Conservation (phyloP, 2,797 vertebrate genomes). For the Hemitrygon akajei region DNA sequence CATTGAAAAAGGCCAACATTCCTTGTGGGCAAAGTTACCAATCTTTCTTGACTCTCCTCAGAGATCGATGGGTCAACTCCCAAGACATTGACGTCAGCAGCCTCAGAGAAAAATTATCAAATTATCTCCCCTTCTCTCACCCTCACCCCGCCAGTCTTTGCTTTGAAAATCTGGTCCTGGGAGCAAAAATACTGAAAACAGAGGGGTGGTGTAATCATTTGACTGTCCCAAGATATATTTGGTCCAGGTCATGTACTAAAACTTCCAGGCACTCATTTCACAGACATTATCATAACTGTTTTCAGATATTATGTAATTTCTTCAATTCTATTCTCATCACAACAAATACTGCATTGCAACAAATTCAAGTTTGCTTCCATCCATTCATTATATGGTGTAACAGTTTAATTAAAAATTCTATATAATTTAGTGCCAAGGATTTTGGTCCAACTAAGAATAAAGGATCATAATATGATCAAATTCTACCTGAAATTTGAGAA, state of each 20-base stretch:
- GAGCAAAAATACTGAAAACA: not conserved
- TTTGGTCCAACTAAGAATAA: not conserved
- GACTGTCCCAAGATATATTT: not conserved
- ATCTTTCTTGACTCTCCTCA: not conserved
- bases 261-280: not conserved
- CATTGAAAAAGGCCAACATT: not conserved
- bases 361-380: not conserved
- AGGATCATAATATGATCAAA: too few species aligned
- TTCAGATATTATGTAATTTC: not conserved
- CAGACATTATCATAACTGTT: too few species aligned
- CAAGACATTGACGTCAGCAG: not conserved
- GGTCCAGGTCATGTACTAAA: not conserved
- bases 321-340: not conserved
- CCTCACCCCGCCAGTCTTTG: too few species aligned
- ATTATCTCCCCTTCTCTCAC: not conserved
- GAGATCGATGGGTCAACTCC: not conserved
- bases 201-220: not conserved
- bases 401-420: not conserved
- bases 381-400: not conserved
- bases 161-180: too few species aligned
- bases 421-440: not conserved
- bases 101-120: not conserved
- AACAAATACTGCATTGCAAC: not conserved
- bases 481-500: too few species aligned
- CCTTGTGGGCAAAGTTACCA: not conserved